Percentiles rank a stretch among this genome's conserved stretches.
Conservation (phyloP, 23 tunicate genomes). For the Trididemnum miniatum region DNA sequence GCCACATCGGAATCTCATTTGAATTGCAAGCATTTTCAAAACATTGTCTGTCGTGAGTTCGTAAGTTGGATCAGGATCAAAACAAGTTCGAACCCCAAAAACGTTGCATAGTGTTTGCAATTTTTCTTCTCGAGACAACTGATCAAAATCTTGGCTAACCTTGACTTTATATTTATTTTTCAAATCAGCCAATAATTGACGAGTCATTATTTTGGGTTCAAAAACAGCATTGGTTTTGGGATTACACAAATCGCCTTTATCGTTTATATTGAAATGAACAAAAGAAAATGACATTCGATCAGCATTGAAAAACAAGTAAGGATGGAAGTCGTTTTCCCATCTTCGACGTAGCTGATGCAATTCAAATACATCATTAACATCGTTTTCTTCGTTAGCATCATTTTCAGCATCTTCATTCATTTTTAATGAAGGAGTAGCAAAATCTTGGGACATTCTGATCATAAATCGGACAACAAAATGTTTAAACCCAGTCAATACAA, state of each 20-base stretch:
- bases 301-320: slow-evolving; percentile 64
- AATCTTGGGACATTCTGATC: slow-evolving; percentile 66
- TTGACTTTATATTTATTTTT: slow-evolving; percentile 25
- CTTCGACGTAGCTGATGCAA: slow-evolving; percentile 52
- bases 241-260: slow-evolving; percentile 30
- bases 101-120: slow-evolving; percentile 35
- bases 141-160: slow-evolving; percentile 41
- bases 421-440: slow-evolving; percentile 53
- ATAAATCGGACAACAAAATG: slow-evolving; percentile 49
- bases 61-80: slow-evolving; percentile 68
- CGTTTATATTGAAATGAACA: slow-evolving; percentile 36
- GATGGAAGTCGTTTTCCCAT: slow-evolving; percentile 65
- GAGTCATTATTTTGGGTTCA: neutral
- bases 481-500: slow-evolving; percentile 37
- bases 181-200: slow-evolving; percentile 7
- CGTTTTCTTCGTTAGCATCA: neutral
- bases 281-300: slow-evolving; percentile 62
- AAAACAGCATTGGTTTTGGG: slow-evolving; percentile 23
- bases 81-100: slow-evolving; percentile 9
- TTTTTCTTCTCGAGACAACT: slow-evolving; percentile 21
- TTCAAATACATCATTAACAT: slow-evolving; percentile 29
- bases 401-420: neutral
- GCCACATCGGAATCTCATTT: slow-evolving; percentile 61
- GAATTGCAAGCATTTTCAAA: slow-evolving; percentile 64
- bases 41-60: slow-evolving; percentile 85